These are phyloP conservation scores for Mustelus asterias DNA, from an alignment of 2,113 vertebrate genomes.

Conservation along the genomic window DNA sequence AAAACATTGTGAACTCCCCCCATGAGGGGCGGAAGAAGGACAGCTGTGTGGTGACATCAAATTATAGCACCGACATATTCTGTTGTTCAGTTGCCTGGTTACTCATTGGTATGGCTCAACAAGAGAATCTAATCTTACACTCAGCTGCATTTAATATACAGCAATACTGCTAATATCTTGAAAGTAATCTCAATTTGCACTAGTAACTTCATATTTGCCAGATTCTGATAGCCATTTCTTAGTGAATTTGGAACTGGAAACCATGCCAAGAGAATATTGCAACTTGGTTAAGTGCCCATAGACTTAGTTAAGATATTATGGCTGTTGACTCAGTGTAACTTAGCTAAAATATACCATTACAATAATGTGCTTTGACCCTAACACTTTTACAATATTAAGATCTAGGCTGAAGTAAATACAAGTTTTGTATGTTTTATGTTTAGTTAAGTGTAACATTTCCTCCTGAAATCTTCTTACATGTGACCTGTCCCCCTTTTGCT, in stretches of 20 bases:
- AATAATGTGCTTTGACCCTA: background rate
- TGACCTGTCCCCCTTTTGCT: background rate
- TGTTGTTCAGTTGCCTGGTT: constrained; percentile 28
- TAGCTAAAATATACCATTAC: background rate
- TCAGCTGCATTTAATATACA: background rate
- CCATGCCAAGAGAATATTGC: background rate
- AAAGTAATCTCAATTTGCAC: background rate
- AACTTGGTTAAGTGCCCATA: background rate
- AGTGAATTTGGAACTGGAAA: background rate
- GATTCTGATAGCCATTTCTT: constrained; percentile 2
- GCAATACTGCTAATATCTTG: background rate
- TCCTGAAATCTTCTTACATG: background rate
- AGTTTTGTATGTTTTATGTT: background rate
- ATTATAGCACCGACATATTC: background rate
- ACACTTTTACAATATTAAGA: background rate
- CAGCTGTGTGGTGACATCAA: background rate
- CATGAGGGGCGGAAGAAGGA: background rate
- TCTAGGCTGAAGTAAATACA: background rate
- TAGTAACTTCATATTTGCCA: background rate
- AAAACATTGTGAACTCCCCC: background rate
- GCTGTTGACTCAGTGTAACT: background rate
- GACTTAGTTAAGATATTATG: background rate
- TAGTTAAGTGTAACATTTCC: background rate
- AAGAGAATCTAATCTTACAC: background rate
- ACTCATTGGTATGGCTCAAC: background rate